Conservation (phyloP, 2,113 vertebrate species). For the Brienomyrus longianalis region DNA sequence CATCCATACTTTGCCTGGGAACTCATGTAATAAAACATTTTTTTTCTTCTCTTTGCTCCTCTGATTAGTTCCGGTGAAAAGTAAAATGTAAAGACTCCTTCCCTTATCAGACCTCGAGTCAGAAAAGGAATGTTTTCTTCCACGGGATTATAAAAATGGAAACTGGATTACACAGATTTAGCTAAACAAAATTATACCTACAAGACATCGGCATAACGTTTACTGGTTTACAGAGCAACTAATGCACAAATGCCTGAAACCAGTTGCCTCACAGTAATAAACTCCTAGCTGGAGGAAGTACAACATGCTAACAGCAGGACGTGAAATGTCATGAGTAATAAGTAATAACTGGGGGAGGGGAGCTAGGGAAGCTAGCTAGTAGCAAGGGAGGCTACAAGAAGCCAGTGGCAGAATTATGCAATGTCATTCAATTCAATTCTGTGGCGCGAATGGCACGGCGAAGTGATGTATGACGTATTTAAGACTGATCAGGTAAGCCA, state of each 20-base stretch:
- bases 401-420: background rate
- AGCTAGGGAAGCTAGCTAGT: background rate
- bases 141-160: background rate
- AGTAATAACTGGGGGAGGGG: background rate
- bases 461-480: background rate
- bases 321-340: background rate
- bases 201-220: background rate
- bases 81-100: too few species aligned
- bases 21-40: constrained; percentile 12
- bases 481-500: background rate
- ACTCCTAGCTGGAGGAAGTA: background rate
- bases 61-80: background rate
- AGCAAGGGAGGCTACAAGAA: background rate
- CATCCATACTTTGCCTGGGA: background rate
- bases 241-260: background rate
- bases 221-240: background rate
- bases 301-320: background rate
- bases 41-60: background rate
- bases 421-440: background rate
- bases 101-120: background rate
- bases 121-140: background rate
- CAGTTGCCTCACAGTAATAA: background rate
- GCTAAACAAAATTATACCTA: background rate
- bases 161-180: background rate
- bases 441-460: background rate